Evolutionary conservation across 1,140 invertebrate species (phyloP), one percentile per base, ranked within the genome.

Genomic region (Pissodes strobi): DNA sequence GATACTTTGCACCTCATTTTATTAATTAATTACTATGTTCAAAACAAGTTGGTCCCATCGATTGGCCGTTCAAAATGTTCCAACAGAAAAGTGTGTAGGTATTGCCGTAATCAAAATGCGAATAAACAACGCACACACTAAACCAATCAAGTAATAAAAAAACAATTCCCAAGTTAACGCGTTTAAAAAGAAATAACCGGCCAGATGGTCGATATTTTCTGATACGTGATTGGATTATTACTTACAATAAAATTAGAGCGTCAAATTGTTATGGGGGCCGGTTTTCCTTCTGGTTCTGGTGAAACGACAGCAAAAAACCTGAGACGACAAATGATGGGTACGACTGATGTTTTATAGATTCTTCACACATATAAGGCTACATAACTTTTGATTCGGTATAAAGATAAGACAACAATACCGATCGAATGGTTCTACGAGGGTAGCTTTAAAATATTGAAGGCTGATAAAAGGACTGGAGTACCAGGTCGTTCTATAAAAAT

Each of bases 231-330:
- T 53, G 49, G 48, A 62, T 53, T 62, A 49, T 53, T 53, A 53
- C 59, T 62, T 62, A 53, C 49, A 53, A 62, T 53, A 62, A 53
- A 62, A 62, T 62, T 62, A 62, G 48, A 53, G 59, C 59, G 59
- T 52, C 53, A 62, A 62, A 62, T 53, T 52, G 48, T 62, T 60
- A 34, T 43, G 17, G 49, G 23, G 59, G 34, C 46, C 59, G 46
- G 59, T 49, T 62, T 48, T 27, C 34, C 45, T 49, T 60, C 38
- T 15, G n/a, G 21, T 56, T 56, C 52, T 41, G 34, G 21, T 57
- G 17, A 10, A n/a, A 19, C 19, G 23, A 30, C 9, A 9, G 22
- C 21, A 45, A 62, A 49, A 52, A 53, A 43, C 18, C 23, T 15
- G 4, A 18, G 48, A 51, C 23, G 49, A 51, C 48, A 43, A 41